Conservation (phyloP, 2,797 vertebrate species). For the Cheirogaleus major region DNA sequence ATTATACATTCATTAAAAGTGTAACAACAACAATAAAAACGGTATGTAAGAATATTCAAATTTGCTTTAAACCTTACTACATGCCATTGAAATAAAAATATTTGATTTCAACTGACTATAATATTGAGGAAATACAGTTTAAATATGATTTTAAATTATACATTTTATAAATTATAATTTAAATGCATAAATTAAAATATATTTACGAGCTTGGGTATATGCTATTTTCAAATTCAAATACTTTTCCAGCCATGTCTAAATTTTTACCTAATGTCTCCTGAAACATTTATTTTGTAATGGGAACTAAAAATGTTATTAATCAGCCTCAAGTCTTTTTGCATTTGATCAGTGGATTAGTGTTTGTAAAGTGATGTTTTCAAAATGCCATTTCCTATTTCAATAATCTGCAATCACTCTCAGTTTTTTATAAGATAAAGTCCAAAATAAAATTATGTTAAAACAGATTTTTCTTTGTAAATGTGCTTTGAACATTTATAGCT, state of each 20-base stretch:
- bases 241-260: neutral
- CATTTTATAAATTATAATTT: neutral
- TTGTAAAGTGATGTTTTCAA: neutral
- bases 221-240: neutral
- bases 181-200: neutral
- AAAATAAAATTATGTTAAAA: conserved; percentile 44
- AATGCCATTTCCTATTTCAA: conserved; percentile 12
- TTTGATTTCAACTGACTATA: neutral
- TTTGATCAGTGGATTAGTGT: neutral
- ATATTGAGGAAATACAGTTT: neutral
- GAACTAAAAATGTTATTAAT: neutral
- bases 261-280: neutral
- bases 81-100: neutral
- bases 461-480: neutral
- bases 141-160: neutral
- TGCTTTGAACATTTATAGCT: neutral
- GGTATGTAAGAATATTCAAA: neutral
- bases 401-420: neutral
- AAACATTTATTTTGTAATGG: neutral
- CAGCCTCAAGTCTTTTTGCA: neutral
- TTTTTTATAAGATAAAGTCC: neutral
- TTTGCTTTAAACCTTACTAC: neutral
- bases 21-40: no score
- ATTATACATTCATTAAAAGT: no score
- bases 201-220: neutral